Evolutionary conservation across 2,797 vertebrate species (phyloP), one percentile per base, ranked within the genome.

Genomic region (Psittacula echo): DNA sequence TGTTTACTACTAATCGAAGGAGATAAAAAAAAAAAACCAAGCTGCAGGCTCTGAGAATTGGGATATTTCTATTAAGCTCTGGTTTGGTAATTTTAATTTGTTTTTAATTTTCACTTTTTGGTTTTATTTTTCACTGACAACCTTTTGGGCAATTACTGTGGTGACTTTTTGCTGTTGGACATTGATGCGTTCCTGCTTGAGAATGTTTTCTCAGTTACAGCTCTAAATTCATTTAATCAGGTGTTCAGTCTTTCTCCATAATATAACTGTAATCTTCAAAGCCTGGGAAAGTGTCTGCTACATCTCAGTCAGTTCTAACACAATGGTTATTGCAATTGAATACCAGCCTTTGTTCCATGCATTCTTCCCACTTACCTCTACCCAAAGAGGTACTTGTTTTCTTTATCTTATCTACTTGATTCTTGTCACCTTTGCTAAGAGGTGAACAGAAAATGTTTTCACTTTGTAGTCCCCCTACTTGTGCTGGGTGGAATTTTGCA

Each of bases 201-300:
- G 73, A 81, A 54, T 32, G 11, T 15, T 90, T 81, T 66, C 44
- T 78, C 65, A 50, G 60, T 88, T 78, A 67, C 67, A 82, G 18
- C 44, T 93, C 44, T 72, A 17, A 77, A 24, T 77, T 72, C 37
- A 37, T 81, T 90, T 84, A 53, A 82, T 89, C 67, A 56, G 54
- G 24, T 75, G 42, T 87, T 95, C 54, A 79, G 42, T 37, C 54
- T 95, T 85, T 87, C 41, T 71, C 64, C 7, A 2, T 20, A 45
- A 34, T 41, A 23, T 44, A 76, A 75, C 47, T n/a, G 51, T 90
- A 76, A 56, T 87, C 78, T 71, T 87, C 75, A 85, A 85, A 94
- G 90, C 60, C 81, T 95, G 94, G 88, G 92, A 94, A 91, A 74
- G 81, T 82, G 58, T 94, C 67, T 73, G 37, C 85, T 93, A 79